Percentiles rank a stretch among this genome's conserved stretches.
Conservation (phyloP, 2,888 invertebrate genomes). For the Melinopterus prodromus region DNA sequence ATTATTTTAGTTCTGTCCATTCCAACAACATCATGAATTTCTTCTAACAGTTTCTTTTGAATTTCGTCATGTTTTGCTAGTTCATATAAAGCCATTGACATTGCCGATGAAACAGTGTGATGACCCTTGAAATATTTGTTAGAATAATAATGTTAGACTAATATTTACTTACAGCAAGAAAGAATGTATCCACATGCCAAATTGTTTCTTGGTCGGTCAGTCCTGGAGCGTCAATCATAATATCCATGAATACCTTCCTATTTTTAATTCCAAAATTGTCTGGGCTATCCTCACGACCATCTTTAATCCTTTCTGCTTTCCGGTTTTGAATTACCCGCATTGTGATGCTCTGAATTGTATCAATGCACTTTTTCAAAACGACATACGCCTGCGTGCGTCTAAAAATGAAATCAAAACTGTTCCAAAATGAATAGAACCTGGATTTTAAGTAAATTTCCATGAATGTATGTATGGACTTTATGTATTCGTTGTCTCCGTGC, state of each 20-base stretch:
- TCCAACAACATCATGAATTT: conserved; percentile 50
- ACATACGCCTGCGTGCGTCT: conserved; percentile 39
- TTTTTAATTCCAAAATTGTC: conserved; percentile 37
- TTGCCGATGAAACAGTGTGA: conserved; percentile 65
- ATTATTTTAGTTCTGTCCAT: conserved; percentile 47
- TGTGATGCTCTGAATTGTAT: conserved; percentile 39
- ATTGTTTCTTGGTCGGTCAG: conserved; percentile 48
- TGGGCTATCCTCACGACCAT: conserved; percentile 52
- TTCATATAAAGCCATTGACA: conserved; percentile 63
- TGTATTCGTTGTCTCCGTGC: conserved; percentile 26
- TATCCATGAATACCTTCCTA: conserved; percentile 38
- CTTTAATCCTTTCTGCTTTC: conserved; percentile 34
- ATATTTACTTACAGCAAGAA: conserved; percentile 65
- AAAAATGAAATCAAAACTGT: conserved; percentile 41
- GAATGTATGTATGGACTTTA: conserved; percentile 18
- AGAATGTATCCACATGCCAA: conserved; percentile 64
- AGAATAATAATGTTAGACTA: conserved; percentile 40
- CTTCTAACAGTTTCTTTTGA: conserved; percentile 56
- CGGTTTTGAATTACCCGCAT: conserved; percentile 38
- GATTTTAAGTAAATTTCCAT: conserved; percentile 38
- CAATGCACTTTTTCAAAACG: conserved; percentile 34
- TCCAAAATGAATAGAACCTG: conserved; percentile 42
- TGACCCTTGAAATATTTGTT: conserved; percentile 56
- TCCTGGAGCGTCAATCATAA: conserved; percentile 34
- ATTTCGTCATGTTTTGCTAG: conserved; percentile 62